Percentiles rank a stretch among this genome's conserved stretches.
Conservation (phyloP, 2,113 vertebrate genomes). For the Callospermophilus lateralis region DNA sequence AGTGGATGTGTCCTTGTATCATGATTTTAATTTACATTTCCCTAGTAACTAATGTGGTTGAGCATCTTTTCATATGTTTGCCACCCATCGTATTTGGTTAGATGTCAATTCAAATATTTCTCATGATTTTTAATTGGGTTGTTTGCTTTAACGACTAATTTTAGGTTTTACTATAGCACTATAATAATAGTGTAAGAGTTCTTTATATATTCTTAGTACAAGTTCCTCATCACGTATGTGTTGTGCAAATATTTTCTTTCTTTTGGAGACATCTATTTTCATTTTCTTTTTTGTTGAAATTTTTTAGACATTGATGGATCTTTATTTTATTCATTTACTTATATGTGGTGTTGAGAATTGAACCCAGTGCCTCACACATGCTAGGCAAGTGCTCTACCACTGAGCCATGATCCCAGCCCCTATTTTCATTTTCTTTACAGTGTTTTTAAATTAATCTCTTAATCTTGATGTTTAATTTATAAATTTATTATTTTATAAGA, state of each 20-base stretch:
- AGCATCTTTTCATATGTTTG: not conserved
- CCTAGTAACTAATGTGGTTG: not conserved
- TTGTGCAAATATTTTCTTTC: not conserved
- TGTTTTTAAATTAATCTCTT: not conserved
- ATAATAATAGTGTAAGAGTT: not conserved
- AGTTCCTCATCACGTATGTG: not conserved
- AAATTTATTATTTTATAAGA: not conserved
- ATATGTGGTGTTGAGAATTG: too few species aligned
- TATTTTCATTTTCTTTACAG: not conserved
- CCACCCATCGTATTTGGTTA: not conserved
- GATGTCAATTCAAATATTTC: not conserved
- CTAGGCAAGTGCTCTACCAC: too few species aligned
- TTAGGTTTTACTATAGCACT: too few species aligned
- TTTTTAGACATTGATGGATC: too few species aligned
- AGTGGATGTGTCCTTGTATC: not conserved
- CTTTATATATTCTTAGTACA: not conserved
- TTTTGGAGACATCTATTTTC: not conserved
- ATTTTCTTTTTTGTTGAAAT: not conserved
- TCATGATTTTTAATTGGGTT: not conserved
- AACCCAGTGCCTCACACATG: too few species aligned
- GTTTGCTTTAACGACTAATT: not conserved
- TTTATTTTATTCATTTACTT: too few species aligned
- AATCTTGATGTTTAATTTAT: not conserved
- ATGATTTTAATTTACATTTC: not conserved
- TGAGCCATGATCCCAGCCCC: too few species aligned